Evolutionary conservation across 2,113 vertebrate genomes (phyloP).

Genomic region (Otocyon megalotis): DNA sequence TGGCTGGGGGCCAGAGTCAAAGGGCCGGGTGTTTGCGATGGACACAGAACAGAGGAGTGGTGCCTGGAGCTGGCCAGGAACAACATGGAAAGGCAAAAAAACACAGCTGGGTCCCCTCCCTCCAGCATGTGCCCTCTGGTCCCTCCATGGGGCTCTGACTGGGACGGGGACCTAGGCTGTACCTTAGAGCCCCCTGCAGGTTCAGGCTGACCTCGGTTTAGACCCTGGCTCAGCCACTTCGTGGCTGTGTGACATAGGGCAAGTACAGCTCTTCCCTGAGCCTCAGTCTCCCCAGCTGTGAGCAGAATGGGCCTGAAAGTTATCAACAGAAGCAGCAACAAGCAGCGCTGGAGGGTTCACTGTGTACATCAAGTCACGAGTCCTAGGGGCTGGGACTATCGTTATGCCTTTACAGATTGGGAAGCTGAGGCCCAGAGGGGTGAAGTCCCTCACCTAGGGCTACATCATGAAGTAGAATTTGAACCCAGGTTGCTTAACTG

Average conservation of each 20-base stretch:
- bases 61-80: slow-evolving; percentile 43
- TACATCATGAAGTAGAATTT: neutral
- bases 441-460: neutral
- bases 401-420: neutral
- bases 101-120: slow-evolving; percentile 59
- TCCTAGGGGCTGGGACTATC: neutral
- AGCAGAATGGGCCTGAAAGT: neutral
- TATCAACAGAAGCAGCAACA: neutral
- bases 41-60: slow-evolving; percentile 48
- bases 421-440: neutral
- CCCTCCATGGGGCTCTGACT: neutral
- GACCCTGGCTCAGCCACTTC: neutral
- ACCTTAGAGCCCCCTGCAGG: neutral
- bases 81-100: slow-evolving; percentile 45
- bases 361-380: neutral
- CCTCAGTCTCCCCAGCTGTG: neutral
- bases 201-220: neutral
- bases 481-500: neutral
- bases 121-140: neutral
- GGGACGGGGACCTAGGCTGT: neutral
- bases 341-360: neutral
- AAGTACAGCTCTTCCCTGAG: neutral
- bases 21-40: slow-evolving; percentile 44
- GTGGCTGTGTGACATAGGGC: neutral
- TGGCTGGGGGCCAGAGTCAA: slow-evolving; percentile 52